A percentile compares a stretch with the other conserved stretches of the same genome.
Evolutionary conservation across 53 echinoderm and acorn worm genomes (phyloP).

Genomic region (Apostichopus leukothele): DNA sequence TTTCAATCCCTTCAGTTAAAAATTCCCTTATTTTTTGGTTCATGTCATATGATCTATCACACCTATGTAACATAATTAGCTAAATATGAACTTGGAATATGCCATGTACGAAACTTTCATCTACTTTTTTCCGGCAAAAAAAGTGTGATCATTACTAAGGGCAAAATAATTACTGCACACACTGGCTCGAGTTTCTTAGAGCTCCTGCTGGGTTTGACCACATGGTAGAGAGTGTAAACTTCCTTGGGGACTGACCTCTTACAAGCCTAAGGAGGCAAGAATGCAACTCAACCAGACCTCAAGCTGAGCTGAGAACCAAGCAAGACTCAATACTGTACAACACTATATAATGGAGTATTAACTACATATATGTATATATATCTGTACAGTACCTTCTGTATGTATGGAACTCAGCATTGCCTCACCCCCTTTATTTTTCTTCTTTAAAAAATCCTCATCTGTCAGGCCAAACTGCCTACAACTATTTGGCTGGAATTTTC

Average conservation of each 20-base stretch:
- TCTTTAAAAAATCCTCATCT: too few species aligned
- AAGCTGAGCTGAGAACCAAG: slow-evolving; percentile 10
- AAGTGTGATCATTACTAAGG: not conserved
- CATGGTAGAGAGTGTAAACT: not conserved
- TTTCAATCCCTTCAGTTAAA: too few species aligned
- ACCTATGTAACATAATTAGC: not conserved
- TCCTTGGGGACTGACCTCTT: slow-evolving; percentile 16
- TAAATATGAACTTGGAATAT: not conserved
- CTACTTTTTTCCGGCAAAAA: not conserved
- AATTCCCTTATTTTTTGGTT: too few species aligned
- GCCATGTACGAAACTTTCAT: not conserved
- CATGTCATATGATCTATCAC: not conserved
- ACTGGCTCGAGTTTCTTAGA: not conserved
- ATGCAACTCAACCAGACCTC: slow-evolving; percentile 20
- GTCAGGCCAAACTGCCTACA: too few species aligned
- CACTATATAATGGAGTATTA: too few species aligned
- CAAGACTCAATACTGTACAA: not conserved
- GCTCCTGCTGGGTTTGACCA: slow-evolving; percentile 24
- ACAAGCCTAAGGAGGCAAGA: not conserved
- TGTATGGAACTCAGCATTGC: too few species aligned
- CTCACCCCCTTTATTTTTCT: too few species aligned
- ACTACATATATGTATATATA: too few species aligned
- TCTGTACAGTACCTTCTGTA: too few species aligned
- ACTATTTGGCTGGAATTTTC: too few species aligned
- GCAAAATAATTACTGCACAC: not conserved